These are phyloP conservation scores for Argyresthia goedartella DNA, from an alignment of 2,888 invertebrate species.

Conservation along the genomic window DNA sequence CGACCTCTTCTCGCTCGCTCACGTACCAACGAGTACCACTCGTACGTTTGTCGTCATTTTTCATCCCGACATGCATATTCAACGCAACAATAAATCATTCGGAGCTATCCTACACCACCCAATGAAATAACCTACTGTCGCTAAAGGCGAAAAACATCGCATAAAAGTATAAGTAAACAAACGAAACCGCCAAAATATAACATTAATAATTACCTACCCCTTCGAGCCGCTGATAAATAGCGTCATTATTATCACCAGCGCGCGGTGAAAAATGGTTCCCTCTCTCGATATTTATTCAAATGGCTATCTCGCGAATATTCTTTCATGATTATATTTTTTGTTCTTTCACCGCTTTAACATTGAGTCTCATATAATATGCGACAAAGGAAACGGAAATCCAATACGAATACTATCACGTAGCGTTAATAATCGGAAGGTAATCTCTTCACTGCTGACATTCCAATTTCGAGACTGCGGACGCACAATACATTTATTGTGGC, in stretches of 20 bases:
- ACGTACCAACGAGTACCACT: slow-evolving; percentile 23
- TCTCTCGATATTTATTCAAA: slow-evolving; percentile 62
- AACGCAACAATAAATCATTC: slow-evolving; percentile 65
- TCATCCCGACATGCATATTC: slow-evolving; percentile 69
- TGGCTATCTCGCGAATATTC: slow-evolving; percentile 41
- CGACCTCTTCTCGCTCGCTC: slow-evolving; percentile 24
- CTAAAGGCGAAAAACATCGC: slow-evolving; percentile 47
- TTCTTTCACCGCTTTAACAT: slow-evolving; percentile 11
- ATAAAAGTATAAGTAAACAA: slow-evolving; percentile 53
- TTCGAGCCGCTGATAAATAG: slow-evolving; percentile 64
- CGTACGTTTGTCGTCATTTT: slow-evolving; percentile 57
- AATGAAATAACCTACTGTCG: slow-evolving; percentile 56
- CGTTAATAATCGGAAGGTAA: neutral
- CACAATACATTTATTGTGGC: neutral
- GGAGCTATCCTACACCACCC: slow-evolving; percentile 42
- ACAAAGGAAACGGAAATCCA: neutral
- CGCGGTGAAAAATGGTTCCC: slow-evolving; percentile 53
- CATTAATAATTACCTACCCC: slow-evolving; percentile 66
- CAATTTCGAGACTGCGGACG: neutral
- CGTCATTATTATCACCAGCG: slow-evolving; percentile 62
- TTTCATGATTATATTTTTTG: slow-evolving; percentile 35
- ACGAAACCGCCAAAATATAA: slow-evolving; percentile 53
- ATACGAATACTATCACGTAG: neutral
- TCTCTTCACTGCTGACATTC: neutral
- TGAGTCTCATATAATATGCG: neutral